Percentiles rank a stretch among this genome's conserved stretches.
Conservation (phyloP, 2,888 invertebrate genomes). For the Lochmaea capreae region DNA sequence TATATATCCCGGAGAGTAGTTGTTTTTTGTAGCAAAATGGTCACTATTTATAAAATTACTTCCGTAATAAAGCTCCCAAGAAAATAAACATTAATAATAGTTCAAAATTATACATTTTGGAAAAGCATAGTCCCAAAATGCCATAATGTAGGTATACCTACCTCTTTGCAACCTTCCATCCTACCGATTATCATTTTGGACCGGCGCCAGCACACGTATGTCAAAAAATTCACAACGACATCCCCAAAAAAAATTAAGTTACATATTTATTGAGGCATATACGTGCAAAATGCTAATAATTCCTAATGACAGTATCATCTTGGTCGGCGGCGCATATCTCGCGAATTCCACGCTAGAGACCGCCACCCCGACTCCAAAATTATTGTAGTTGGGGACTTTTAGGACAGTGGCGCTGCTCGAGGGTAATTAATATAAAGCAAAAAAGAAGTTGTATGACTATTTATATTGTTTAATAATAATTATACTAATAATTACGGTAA, state of each 20-base stretch:
- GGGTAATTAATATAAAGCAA: neutral
- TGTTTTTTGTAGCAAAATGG: no score
- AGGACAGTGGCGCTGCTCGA: neutral
- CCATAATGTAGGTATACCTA: neutral
- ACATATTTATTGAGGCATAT: constrained; percentile 39
- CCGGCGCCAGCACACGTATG: constrained; percentile 23
- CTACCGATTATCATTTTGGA: neutral
- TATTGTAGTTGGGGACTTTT: constrained; percentile 43
- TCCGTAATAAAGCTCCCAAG: no score
- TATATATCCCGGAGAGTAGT: no score
- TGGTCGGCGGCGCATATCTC: constrained; percentile 55
- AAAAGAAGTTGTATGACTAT: no score
- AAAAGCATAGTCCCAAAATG: no score
- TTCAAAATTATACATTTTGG: no score
- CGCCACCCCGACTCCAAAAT: constrained; percentile 50
- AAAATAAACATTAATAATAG: no score
- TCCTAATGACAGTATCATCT: constrained; percentile 46
- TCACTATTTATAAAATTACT: no score
- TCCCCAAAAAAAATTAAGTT: constrained; percentile 28
- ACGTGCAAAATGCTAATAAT: constrained; percentile 42
- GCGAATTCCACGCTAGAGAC: constrained; percentile 52
- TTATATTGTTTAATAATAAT: no score
- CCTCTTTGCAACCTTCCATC: neutral
- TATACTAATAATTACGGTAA: no score
- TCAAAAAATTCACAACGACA: constrained; percentile 20